Evolutionary conservation across 2,888 invertebrate species (phyloP), one percentile per base, ranked within the genome.

Genomic region (Heliconius hortense): DNA sequence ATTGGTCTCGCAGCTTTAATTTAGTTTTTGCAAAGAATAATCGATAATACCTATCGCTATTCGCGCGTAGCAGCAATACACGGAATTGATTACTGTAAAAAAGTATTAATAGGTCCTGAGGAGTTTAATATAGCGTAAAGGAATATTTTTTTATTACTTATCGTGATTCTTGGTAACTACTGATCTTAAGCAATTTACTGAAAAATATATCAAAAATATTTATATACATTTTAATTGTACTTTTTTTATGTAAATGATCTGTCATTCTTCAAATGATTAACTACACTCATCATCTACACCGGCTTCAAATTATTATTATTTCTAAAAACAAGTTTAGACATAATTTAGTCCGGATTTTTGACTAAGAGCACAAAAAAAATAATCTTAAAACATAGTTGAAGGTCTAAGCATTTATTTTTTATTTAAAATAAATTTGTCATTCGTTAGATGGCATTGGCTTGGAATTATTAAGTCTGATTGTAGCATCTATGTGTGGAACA

Each of bases 401-500:
- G 69, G 69, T 69, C 69, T 69, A 5, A 56, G 2, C 53, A 35
- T 56, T 35, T 69, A 69, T 69, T 69, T 69, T 69, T 56, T 69
- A 69, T 69, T 56, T 69, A 56, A 56, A 69, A 69, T 63, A 64
- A 64, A 62, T 53, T 69, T 69, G 62, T 35, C 68, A 69, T 64
- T 48, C 53, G 67, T 63, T 73, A 60, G 4, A 35, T 53, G 60
- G 66, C 53, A 71, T 73, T 75, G 74, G 24, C 28, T 68, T 59
- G 26, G 74, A 74, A 35, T 72, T 64, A 35, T 70, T 63, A 63
- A 64, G 64, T 72, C 67, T 73, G 75, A 74, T 72, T 72, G 71
- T 74, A 76, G 68, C 69, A 63, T 74, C 60, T 72, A 76, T 76
- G 69, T 77, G 77, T 73, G 66, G 75, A 79, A 79, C 79, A 81